A percentile compares a stretch with the other conserved stretches of the same genome.
These are phyloP conservation scores for Oryzias curvinotus DNA, from an alignment of 2,113 vertebrate genomes.

Conservation along the genomic window DNA sequence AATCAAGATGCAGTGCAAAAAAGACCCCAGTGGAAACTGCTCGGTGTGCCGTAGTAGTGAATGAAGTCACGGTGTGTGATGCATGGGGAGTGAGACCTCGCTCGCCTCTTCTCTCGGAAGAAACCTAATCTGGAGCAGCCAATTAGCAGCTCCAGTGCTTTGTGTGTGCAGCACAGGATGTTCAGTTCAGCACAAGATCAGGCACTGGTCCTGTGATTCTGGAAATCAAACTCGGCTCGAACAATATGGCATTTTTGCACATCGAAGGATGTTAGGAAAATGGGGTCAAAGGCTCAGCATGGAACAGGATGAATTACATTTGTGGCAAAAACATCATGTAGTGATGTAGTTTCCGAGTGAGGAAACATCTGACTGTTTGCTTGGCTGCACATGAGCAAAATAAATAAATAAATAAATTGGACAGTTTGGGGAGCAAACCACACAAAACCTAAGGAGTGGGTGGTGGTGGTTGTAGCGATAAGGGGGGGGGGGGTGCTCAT, in stretches of 20 bases:
- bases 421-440: slow-evolving; percentile 4
- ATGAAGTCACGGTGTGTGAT: too few relatives aligned
- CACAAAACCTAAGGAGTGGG: slow-evolving; percentile 7
- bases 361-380: background rate
- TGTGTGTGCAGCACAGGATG: background rate
- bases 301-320: background rate
- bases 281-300: background rate
- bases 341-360: background rate
- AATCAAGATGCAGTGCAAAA: too few relatives aligned
- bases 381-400: background rate
- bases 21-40: too few relatives aligned
- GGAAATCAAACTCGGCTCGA: background rate
- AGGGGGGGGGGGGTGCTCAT: slow-evolving; percentile 35
- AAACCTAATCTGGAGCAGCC: too few relatives aligned
- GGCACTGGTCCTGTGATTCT: background rate
- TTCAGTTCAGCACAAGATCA: background rate
- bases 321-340: background rate
- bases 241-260: background rate
- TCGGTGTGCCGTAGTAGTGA: too few relatives aligned
- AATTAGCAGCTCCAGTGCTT: background rate
- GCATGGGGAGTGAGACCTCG: too few relatives aligned
- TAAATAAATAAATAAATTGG: background rate
- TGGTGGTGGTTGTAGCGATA: slow-evolving; percentile 15
- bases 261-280: slow-evolving; percentile 6
- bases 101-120: too few relatives aligned